phyloP scores from a whole-genome alignment of 2,113 vertebrate species.

The Ptychochromis oligacanthus region DNA sequence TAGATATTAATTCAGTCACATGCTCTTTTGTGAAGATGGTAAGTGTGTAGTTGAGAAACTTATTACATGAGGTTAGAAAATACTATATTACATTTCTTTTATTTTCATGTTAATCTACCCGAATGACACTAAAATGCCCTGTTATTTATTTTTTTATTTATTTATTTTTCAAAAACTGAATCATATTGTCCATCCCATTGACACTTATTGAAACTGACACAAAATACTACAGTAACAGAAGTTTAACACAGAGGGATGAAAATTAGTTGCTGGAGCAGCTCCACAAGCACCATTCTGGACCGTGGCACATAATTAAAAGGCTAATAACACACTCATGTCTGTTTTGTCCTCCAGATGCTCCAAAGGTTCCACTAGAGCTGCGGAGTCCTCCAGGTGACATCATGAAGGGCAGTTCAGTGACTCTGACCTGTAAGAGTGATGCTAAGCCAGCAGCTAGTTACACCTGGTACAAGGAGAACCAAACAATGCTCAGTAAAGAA shows the following conservation, averaged over 20 bases:
- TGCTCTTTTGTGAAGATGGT: not conserved
- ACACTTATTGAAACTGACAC: not conserved
- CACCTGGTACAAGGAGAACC: not conserved
- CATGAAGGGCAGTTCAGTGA: not conserved
- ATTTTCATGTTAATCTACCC: not conserved
- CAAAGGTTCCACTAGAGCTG: rapidly evolving
- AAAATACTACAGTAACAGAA: too few relatives aligned
- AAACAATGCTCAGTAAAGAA: not conserved
- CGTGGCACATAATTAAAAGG: not conserved
- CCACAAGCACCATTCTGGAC: not conserved
- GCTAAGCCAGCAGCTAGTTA: not conserved
- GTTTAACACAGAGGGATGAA: too few relatives aligned
- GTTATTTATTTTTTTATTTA: not conserved
- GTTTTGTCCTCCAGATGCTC: not conserved
- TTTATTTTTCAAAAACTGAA: not conserved
- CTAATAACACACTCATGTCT: not conserved
- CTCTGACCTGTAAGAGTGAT: not conserved
- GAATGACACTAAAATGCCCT: not conserved
- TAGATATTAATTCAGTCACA: not conserved
- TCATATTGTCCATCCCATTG: not conserved
- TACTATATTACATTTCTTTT: not conserved
- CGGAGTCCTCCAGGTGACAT: not conserved
- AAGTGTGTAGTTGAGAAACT: not conserved
- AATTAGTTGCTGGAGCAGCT: not conserved
- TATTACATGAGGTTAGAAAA: not conserved